Evolutionary conservation across 2,888 invertebrate species (phyloP).

Genomic region (Lasioglossum villosulum): DNA sequence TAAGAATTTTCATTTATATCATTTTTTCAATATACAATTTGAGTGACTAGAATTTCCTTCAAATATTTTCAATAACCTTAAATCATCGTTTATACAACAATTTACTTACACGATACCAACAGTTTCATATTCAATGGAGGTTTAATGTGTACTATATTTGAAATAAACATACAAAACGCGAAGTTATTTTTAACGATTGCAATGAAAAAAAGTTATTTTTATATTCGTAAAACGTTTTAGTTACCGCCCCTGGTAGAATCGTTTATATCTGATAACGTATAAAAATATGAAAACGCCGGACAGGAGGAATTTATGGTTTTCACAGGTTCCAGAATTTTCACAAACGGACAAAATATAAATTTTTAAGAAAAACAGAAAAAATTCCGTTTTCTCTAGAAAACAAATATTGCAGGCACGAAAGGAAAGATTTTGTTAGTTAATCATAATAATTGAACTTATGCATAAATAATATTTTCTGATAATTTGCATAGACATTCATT

Average conservation of each 20-base stretch:
- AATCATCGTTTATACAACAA: background rate
- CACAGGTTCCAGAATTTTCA: background rate
- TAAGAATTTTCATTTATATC: too few species aligned
- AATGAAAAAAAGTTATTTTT: background rate
- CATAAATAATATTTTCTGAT: background rate
- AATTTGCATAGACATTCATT: background rate
- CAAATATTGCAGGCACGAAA: background rate
- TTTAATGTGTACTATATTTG: too few species aligned
- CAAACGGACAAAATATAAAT: background rate
- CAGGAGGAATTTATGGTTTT: background rate
- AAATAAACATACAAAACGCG: background rate
- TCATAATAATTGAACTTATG: background rate
- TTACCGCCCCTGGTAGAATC: background rate
- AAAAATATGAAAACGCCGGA: background rate
- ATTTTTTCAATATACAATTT: too few species aligned
- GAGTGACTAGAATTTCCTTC: too few species aligned
- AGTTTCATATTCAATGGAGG: background rate
- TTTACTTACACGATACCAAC: background rate
- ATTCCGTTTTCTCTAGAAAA: background rate
- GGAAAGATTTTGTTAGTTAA: background rate
- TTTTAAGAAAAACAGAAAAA: background rate
- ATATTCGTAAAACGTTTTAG: background rate
- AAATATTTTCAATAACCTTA: too few species aligned
- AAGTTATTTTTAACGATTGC: background rate
- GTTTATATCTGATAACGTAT: background rate